Conservation (phyloP, 2,113 vertebrate genomes). For the Nematolebias whitei region DNA sequence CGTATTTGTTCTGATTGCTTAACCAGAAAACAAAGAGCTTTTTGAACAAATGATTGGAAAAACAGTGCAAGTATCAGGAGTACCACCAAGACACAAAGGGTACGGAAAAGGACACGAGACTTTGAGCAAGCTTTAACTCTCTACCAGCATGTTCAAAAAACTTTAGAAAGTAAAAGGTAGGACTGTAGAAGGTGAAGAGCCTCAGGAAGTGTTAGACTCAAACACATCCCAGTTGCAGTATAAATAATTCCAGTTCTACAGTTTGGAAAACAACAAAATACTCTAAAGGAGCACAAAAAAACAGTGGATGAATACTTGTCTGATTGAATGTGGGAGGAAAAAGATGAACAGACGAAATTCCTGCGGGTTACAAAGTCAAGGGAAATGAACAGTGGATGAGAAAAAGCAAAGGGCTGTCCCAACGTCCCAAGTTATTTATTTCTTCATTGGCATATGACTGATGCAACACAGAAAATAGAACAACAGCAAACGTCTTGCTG, state of each 20-base stretch:
- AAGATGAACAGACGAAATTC: conserved; percentile 23
- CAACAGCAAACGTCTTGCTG: conserved; percentile 2
- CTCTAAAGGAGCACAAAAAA: conserved; percentile 44
- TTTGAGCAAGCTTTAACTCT: conserved; percentile 32
- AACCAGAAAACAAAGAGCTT: conserved; percentile 1
- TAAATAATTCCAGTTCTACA: conserved; percentile 62
- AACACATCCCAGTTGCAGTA: conserved; percentile 54
- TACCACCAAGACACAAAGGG: background rate
- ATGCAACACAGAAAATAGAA: conserved; percentile 32
- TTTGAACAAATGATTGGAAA: background rate
- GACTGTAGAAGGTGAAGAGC: conserved; percentile 45
- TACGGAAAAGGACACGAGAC: conserved; percentile 21
- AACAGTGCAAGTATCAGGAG: conserved; percentile 24
- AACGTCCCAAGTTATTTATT: conserved; percentile 27
- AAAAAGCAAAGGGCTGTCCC: conserved; percentile 8
- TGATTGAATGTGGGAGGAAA: conserved; percentile 22
- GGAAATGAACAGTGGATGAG: conserved; percentile 10
- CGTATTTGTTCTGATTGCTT: background rate
- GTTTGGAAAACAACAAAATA: conserved; percentile 58
- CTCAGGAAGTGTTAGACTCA: conserved; percentile 54
- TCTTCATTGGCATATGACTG: conserved; percentile 22
- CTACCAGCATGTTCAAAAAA: conserved; percentile 45
- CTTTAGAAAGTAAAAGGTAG: conserved; percentile 48
- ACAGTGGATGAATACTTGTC: conserved; percentile 35
- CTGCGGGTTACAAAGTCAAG: conserved; percentile 12